These are phyloP conservation scores for Diglossa cyanea DNA, from an alignment of 2,797 vertebrate genomes.

Conservation along the genomic window DNA sequence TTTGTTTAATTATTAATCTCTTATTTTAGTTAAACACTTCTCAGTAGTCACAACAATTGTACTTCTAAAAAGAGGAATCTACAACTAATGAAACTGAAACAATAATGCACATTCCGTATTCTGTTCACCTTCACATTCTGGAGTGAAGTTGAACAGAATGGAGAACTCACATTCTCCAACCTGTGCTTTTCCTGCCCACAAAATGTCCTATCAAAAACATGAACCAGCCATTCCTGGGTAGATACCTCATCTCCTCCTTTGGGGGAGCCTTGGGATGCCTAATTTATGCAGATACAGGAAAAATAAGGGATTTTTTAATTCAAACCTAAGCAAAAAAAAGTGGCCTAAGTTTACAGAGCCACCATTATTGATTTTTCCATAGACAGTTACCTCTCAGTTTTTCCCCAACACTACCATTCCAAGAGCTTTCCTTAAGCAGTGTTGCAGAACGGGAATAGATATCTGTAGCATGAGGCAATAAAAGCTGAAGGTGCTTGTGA, in stretches of 20 bases:
- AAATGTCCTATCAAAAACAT: neutral
- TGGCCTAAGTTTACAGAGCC: neutral
- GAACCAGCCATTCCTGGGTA: neutral
- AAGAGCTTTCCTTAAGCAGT: conserved; percentile 91
- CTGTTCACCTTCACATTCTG: neutral
- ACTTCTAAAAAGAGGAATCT: neutral
- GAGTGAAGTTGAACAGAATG: neutral
- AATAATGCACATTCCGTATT: neutral
- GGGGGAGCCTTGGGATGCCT: neutral
- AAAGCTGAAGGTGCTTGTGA: conserved; percentile 95
- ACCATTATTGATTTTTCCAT: neutral
- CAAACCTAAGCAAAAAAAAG: neutral
- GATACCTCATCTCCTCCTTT: neutral
- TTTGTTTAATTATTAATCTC: neutral
- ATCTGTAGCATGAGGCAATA: conserved; percentile 93
- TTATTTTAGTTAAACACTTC: neutral
- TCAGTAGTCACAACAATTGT: neutral
- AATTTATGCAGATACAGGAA: neutral
- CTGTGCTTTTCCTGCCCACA: neutral
- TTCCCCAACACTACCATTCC: conserved; percentile 91
- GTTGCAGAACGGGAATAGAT: conserved; percentile 92
- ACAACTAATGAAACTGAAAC: neutral
- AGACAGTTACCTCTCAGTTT: conserved; percentile 87
- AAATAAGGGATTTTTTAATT: neutral
- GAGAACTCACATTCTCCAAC: neutral